Conservation (phyloP, 1,140 invertebrate genomes). For the Acyrthosiphon pisum region DNA sequence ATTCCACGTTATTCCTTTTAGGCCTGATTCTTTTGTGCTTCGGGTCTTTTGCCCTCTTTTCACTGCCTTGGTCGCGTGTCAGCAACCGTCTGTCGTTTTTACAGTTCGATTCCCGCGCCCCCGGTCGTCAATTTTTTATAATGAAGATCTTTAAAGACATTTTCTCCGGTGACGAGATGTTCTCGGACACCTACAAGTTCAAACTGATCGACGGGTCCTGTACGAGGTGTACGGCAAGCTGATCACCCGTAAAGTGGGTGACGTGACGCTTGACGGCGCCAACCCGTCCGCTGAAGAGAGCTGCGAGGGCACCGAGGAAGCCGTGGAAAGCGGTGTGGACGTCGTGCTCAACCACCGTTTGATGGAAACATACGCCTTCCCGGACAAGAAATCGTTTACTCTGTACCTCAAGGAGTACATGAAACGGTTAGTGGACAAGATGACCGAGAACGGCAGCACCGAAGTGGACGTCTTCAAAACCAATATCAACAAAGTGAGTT, state of each 20-base stretch:
- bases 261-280: slow-evolving; percentile 82
- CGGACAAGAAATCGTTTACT: slow-evolving; percentile 89
- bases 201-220: slow-evolving; percentile 91
- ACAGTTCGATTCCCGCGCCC: neutral
- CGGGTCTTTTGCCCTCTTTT: slow-evolving; percentile 53
- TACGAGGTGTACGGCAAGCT: slow-evolving; percentile 95
- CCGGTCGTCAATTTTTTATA: neutral
- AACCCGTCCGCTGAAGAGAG: slow-evolving; percentile 93
- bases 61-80: slow-evolving; percentile 42
- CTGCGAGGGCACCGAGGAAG: slow-evolving; percentile 82
- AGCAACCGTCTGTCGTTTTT: neutral
- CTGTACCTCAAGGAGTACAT: slow-evolving; percentile 95
- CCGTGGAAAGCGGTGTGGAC: slow-evolving; percentile 84
- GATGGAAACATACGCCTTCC: slow-evolving; percentile 83
- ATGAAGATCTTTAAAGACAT: slow-evolving; percentile 51
- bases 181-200: slow-evolving; percentile 95
- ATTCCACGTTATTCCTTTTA: slow-evolving; percentile 49
- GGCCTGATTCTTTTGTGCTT: slow-evolving; percentile 8
- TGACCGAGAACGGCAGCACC: slow-evolving; percentile 80
- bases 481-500: slow-evolving; percentile 81
- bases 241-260: slow-evolving; percentile 77
- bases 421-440: slow-evolving; percentile 88
- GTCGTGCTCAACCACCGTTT: slow-evolving; percentile 92
- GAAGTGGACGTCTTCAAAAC: slow-evolving; percentile 89
- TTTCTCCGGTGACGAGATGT: slow-evolving; percentile 93